phyloP scores from a whole-genome alignment of 2,888 invertebrate species.

The Prosopocoilus inquinatus region DNA sequence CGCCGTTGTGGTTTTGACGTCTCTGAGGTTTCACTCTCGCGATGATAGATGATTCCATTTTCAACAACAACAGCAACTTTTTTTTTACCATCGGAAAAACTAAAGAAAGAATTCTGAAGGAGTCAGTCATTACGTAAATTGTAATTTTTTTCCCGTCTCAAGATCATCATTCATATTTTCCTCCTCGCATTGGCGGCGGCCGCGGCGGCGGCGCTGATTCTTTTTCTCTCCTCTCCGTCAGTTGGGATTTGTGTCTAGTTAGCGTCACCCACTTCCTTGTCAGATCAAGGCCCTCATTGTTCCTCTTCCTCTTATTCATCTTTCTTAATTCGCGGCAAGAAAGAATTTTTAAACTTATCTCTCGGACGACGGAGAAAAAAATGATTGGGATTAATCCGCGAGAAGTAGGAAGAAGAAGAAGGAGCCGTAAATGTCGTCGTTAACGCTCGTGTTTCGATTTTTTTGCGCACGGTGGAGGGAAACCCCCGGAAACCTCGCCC shows the following conservation, averaged over 20 bases:
- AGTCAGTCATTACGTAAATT: not conserved
- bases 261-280: slow-evolving; percentile 29
- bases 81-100: too few species aligned
- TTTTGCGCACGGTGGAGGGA: too few species aligned
- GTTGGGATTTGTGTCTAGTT: slow-evolving; percentile 27
- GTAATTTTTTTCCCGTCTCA: not conserved
- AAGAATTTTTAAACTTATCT: not conserved
- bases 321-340: slow-evolving; percentile 10
- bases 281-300: slow-evolving; percentile 30
- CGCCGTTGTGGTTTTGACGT: too few species aligned
- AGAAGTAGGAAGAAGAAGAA: not conserved
- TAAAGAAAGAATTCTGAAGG: too few species aligned
- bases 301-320: slow-evolving; percentile 22
- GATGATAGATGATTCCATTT: too few species aligned
- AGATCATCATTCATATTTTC: slow-evolving; percentile 2
- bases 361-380: too few species aligned
- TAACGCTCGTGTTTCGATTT: not conserved
- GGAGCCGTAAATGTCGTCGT: not conserved
- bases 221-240: slow-evolving; percentile 21
- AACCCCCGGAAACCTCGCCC: slow-evolving; percentile 16
- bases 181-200: not conserved
- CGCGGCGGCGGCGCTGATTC: slow-evolving; percentile 17
- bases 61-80: too few species aligned
- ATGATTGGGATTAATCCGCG: too few species aligned
- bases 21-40: too few species aligned